These are phyloP conservation scores for Asarcornis scutulata DNA, from an alignment of 2,113 vertebrate genomes.

Conservation along the genomic window DNA sequence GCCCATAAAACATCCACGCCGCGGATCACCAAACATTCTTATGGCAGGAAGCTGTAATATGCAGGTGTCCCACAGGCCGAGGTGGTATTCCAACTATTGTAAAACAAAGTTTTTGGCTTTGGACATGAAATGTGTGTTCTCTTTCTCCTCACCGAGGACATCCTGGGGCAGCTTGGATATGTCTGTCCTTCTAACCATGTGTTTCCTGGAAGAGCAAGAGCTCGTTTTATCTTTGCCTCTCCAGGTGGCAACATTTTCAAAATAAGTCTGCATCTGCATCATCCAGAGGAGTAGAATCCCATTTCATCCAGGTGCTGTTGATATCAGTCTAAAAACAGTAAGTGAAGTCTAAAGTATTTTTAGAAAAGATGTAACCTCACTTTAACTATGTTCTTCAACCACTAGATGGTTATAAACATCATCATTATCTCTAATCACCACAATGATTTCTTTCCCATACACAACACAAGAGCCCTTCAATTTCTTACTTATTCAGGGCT, in stretches of 20 bases:
- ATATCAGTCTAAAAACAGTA: neutral
- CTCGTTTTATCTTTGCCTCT: neutral
- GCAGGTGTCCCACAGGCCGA: fast-evolving
- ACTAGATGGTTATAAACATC: neutral
- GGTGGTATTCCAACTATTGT: fast-evolving
- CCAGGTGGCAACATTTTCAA: neutral
- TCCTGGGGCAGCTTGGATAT: neutral
- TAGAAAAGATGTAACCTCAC: neutral
- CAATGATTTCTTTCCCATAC: neutral
- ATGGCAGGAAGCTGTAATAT: neutral
- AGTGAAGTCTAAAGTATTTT: neutral
- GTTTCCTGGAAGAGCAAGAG: neutral
- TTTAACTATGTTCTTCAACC: neutral
- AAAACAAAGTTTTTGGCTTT: neutral
- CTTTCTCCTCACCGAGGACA: neutral
- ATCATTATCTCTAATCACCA: neutral
- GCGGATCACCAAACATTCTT: neutral
- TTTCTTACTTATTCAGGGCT: neutral
- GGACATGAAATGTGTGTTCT: neutral
- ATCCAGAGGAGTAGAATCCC: neutral
- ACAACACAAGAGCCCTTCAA: neutral
- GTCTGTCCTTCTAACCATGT: neutral
- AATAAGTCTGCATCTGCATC: neutral
- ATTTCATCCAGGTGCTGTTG: neutral
- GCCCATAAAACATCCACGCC: neutral